Base-by-base conservation (phyloP, 2,888 invertebrate species). In the Odontocerum albicorne region DNA sequence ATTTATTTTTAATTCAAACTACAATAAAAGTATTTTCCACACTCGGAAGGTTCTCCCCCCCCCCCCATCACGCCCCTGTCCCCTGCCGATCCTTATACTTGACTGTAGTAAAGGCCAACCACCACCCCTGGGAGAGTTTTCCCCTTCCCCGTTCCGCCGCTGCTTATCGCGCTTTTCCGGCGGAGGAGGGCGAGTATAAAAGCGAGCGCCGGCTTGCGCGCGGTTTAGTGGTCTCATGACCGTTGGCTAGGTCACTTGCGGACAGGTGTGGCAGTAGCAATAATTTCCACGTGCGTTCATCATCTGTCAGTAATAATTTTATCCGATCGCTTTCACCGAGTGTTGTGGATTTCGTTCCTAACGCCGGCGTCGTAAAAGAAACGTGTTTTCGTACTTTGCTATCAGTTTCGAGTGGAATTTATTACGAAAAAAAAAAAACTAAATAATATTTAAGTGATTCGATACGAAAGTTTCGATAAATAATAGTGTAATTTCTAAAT, bases 161-260 rank as follows among this genome's bases (percentile, higher is more conserved):
- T 33, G n/a, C 33, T 32, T n/a, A 33, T 16, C n/a, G 13, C 8
- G 22, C 20, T 12, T 47, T 40, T 45, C 12, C 47, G 10, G 36
- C 39, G 20, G 21, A 27, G 46, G 53, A 40, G 47, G 53, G 40
- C 33, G 16, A 36, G 36, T 54, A 54, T 55, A 76, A 70, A 66
- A 66, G 62, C 64, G 27, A 59, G 21, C 15, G 22, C 54, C 66
- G 71, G 69, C 74, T 75, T 39, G 19, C 77, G 77, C 77, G 77
- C 71, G 52, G 66, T 70, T 73, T 77, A 77, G 75, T 76, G 68
- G 64, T 66, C 67, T 63, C 65, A 71, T 69, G 70, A 47, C 51
- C 58, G 45, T 67, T 69, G 72, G 71, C 70, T 70, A 71, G 71
- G 66, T 65, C 71, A 67, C 72, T 69, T 73, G 71, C 68, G 67